Percentiles rank a stretch among this genome's conserved stretches.
Conservation (phyloP, 2,113 vertebrate species). For the Seriola aureovittata region DNA sequence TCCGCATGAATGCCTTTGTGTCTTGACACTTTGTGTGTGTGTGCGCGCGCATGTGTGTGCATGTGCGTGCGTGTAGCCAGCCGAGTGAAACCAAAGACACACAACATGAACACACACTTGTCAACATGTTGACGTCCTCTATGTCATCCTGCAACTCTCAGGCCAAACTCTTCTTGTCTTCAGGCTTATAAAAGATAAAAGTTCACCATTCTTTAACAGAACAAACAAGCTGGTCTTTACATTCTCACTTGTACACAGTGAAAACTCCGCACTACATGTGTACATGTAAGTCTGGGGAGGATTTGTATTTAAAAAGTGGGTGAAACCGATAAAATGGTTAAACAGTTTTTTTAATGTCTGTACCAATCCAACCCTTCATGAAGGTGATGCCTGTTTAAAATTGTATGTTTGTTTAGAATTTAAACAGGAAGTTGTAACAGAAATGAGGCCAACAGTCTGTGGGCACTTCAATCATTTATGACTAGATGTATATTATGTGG, state of each 20-base stretch:
- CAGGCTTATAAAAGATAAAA: not conserved
- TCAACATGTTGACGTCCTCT: slow-evolving; percentile 28
- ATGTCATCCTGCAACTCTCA: slow-evolving; percentile 8
- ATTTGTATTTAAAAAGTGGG: not conserved
- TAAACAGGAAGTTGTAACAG: not conserved
- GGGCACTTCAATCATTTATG: not conserved
- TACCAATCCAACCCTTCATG: not conserved
- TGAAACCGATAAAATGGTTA: not conserved
- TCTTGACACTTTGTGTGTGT: slow-evolving; percentile 10
- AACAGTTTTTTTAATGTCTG: not conserved
- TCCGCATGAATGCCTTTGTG: slow-evolving; percentile 9
- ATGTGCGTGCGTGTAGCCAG: slow-evolving; percentile 8
- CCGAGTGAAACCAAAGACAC: slow-evolving; percentile 39
- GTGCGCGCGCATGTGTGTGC: not conserved
- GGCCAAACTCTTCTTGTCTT: not conserved
- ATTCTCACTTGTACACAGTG: not conserved
- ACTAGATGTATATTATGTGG: not conserved
- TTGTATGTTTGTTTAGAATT: not conserved
- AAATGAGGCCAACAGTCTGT: not conserved
- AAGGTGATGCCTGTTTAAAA: not conserved
- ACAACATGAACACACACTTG: slow-evolving; percentile 20
- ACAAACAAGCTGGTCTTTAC: not conserved
- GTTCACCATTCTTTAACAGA: not conserved
- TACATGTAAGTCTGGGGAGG: no score
- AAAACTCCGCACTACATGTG: not conserved